Evolutionary conservation across 2,113 vertebrate genomes (phyloP).

Genomic region (Ceuthmochares aereus): DNA sequence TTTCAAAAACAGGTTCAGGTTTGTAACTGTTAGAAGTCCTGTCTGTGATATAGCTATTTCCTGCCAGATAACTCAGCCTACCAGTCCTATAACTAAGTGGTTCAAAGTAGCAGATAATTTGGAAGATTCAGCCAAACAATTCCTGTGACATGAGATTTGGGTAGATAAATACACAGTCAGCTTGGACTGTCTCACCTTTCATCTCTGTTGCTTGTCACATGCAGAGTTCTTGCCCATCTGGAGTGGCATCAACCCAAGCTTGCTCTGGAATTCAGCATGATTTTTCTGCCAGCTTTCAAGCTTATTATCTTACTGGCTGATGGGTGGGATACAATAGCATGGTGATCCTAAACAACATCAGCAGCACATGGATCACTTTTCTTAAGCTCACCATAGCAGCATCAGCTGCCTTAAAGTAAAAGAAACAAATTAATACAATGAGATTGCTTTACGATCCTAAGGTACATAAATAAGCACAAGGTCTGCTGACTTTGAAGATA

Average conservation of each 20-base stretch:
- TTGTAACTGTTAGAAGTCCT: background rate
- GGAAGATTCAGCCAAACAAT: background rate
- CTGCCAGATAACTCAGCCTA: background rate
- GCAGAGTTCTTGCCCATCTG: background rate
- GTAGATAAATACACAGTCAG: background rate
- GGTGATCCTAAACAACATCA: background rate
- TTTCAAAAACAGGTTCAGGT: background rate
- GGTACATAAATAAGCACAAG: background rate
- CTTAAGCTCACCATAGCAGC: background rate
- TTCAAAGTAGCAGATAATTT: background rate
- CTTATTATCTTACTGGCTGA: background rate
- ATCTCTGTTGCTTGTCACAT: background rate
- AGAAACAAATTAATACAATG: background rate
- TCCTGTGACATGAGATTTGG: background rate
- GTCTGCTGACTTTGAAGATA: background rate
- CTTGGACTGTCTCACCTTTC: background rate
- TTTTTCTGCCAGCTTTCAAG: background rate
- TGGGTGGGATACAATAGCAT: background rate
- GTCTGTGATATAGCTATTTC: background rate
- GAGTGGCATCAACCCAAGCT: background rate
- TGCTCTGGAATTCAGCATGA: background rate
- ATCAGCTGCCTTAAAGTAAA: background rate
- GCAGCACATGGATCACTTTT: background rate
- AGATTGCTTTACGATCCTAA: background rate
- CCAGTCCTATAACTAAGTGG: background rate